Evolutionary conservation across 2,888 invertebrate species (phyloP).

Genomic region (Phrixothrix hirtus): DNA sequence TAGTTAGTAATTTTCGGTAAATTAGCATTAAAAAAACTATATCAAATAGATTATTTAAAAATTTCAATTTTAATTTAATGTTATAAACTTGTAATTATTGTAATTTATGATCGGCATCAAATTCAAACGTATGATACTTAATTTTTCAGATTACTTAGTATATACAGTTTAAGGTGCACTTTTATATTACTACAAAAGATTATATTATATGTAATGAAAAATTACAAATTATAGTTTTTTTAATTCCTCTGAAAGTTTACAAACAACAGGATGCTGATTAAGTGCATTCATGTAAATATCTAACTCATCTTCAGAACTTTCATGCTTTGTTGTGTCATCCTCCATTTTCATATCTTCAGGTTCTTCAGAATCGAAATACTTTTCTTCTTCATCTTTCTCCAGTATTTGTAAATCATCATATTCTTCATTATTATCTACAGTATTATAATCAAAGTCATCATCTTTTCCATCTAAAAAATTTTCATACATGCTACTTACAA

Average conservation of each 20-base stretch:
- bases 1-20: too few relatives aligned
- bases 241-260: slow-evolving; percentile 46
- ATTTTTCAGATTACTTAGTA: too few relatives aligned
- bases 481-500: slow-evolving; percentile 81
- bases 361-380: slow-evolving; percentile 85
- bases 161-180: too few relatives aligned
- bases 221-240: slow-evolving; percentile 37
- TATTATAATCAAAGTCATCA: slow-evolving; percentile 78
- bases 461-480: slow-evolving; percentile 84
- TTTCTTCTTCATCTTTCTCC: slow-evolving; percentile 84
- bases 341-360: slow-evolving; percentile 59
- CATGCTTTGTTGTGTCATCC: slow-evolving; percentile 37
- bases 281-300: slow-evolving; percentile 73
- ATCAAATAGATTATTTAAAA: background rate
- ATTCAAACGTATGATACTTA: too few relatives aligned
- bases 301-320: slow-evolving; percentile 65
- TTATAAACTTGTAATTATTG: too few relatives aligned
- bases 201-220: background rate
- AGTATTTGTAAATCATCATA: slow-evolving; percentile 76
- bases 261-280: slow-evolving; percentile 52
- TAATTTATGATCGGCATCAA: too few relatives aligned
- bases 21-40: background rate
- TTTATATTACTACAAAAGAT: too few relatives aligned
- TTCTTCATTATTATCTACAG: slow-evolving; percentile 78
- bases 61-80: background rate